Percentiles rank a stretch among this genome's conserved stretches.
These are phyloP conservation scores for Sylvia atricapilla DNA, from an alignment of 2,113 vertebrate species.

Conservation along the genomic window DNA sequence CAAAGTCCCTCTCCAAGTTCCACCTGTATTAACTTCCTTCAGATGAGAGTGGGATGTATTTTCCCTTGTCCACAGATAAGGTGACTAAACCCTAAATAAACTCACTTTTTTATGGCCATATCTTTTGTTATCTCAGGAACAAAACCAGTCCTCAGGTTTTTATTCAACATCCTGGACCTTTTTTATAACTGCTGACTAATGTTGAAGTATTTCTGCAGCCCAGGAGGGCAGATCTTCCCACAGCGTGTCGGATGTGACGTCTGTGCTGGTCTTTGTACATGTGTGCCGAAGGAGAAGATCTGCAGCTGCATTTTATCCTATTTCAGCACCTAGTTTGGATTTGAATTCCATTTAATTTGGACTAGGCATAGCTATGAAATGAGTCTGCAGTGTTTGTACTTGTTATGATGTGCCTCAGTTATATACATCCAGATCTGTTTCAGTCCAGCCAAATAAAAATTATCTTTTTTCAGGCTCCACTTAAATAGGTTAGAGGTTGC, in stretches of 20 bases:
- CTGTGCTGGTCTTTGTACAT: neutral
- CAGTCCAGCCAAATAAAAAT: neutral
- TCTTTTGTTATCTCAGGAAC: neutral
- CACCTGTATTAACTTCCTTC: neutral
- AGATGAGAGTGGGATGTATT: neutral
- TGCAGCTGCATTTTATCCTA: neutral
- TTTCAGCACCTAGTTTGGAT: conserved; percentile 46
- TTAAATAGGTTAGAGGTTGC: neutral
- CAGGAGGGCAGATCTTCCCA: neutral
- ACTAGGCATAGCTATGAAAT: conserved; percentile 11
- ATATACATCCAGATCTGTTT: neutral
- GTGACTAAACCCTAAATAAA: neutral
- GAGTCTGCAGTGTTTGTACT: conserved; percentile 3
- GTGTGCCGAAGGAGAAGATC: neutral
- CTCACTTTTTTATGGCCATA: fast-evolving
- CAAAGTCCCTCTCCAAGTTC: neutral
- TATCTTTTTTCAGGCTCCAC: neutral
- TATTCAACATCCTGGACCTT: neutral
- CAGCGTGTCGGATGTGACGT: fast-evolving
- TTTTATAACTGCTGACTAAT: neutral
- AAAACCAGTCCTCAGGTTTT: neutral
- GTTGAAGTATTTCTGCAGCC: neutral
- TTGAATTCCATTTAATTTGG: conserved; percentile 32
- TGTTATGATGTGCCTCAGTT: neutral
- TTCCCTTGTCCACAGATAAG: neutral